Base-by-base conservation (phyloP, 2,888 invertebrate genomes). In the Hypercompe scribonia region DNA sequence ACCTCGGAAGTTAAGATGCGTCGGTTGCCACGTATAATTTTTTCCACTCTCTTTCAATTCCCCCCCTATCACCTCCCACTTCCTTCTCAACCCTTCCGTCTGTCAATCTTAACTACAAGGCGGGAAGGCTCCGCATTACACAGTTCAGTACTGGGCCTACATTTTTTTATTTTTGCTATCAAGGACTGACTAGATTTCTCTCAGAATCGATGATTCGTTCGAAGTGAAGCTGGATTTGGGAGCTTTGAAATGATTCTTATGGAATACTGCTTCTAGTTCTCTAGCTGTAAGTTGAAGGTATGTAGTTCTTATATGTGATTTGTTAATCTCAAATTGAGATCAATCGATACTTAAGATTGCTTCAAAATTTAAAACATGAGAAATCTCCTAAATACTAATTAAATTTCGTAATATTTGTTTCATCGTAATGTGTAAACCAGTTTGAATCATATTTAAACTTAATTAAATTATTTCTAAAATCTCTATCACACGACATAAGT, bases 21-120 rank as follows among this genome's bases (percentile, higher is more conserved):
- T 95, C 91, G 93, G 90, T 93, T 92, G 93, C 92, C 91, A 93
- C 95, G 94, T 95, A 95, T 95, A 95, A 95, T 95, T 95, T 94
- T 83, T 95, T 92, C 94, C 92, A 92, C 92, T 93, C 93, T 93
- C 92, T 94, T 94, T 92, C 93, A 94, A 93, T 93, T 92, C 91
- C 83, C 91, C 92, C 92, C 89, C 90, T 88, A 86, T 88, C 86
- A 79, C 88, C 87, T 72, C 78, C 90, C 89, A 79, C 85, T 84
- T 83, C 92, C 89, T 84, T 88, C 88, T 90, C 93, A 91, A 93
- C 94, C 95, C 94, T 91, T 91, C 91, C 93, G 94, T 95, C 95
- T 95, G 95, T 94, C 95, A 95, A 95, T 95, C 95, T 95, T 95
- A 94, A 93, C 93, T 93, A 92, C 92, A 91, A 92, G 90, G 90